A percentile compares a stretch with the other conserved stretches of the same genome.
Conservation (phyloP, 2,797 vertebrate genomes). For the Enteromius anoplus region DNA sequence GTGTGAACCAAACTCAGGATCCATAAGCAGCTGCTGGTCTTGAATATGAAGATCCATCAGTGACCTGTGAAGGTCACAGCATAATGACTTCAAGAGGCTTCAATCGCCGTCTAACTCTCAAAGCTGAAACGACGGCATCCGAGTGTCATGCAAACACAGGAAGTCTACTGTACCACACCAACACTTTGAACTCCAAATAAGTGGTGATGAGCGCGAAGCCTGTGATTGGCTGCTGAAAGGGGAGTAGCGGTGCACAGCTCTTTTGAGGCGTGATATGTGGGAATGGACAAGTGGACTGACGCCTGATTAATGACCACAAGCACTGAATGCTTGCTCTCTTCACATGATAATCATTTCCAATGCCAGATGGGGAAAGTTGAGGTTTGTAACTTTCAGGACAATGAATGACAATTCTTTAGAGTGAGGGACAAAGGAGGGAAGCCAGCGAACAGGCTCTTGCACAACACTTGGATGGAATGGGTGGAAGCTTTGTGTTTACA, state of each 20-base stretch:
- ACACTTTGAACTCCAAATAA: constrained; percentile 21
- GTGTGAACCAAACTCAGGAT: constrained; percentile 58
- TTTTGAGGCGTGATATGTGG: constrained; percentile 63
- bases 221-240: constrained; percentile 44
- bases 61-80: constrained; percentile 61
- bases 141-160: not conserved
- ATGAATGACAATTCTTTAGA: constrained; percentile 63
- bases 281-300: constrained; percentile 64
- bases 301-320: constrained; percentile 69
- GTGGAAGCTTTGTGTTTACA: constrained; percentile 50
- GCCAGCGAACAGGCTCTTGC: constrained; percentile 40
- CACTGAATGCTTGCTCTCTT: constrained; percentile 66
- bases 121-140: not conserved
- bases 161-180: constrained; percentile 25
- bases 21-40: constrained; percentile 57
- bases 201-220: not conserved
- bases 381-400: constrained; percentile 57
- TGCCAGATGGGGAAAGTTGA: constrained; percentile 65
- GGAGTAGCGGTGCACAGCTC: constrained; percentile 36
- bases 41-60: constrained; percentile 56
- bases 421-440: constrained; percentile 59
- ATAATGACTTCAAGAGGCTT: constrained; percentile 46
- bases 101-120: constrained; percentile 36
- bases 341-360: constrained; percentile 69
- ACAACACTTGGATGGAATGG: constrained; percentile 44